Evolutionary conservation across 2,113 vertebrate species (phyloP), one percentile per base, ranked within the genome.

Genomic region (Pogona vitticeps): DNA sequence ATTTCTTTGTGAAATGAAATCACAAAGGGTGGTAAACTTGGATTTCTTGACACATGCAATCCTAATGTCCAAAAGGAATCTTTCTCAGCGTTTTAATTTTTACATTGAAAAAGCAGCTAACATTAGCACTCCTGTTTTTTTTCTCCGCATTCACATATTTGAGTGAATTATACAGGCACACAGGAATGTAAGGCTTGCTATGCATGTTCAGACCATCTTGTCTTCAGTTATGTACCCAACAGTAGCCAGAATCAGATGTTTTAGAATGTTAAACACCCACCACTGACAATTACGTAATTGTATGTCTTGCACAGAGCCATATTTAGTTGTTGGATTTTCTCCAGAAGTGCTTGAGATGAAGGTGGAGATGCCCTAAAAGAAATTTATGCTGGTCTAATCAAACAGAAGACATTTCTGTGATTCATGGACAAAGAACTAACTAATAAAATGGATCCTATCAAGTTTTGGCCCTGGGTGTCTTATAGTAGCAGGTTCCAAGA

Each of bases 81-180:
- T n/a, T 46, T 73, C 42, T n/a, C 61, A 36, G 1, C 56, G 36
- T 82, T 7, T 6, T 88, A 1, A 85, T 67, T 94, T 80, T 88
- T 77, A 73, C n/a, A 15, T 56, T 12, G 13, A 9, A 82, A 90
- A 90, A 90, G 20, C 80, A 75, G 13, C 1, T 40, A 70, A 59
- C 23, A 42, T 75, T 10, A 52, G 76, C 0, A 87, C 42, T 88
- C 5, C 10, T 67, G 3, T 1, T 52, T 71, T 82, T 75, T 91
- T 83, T 21, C 56, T 80, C 72, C 77, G 10, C 46, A 52, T 79
- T 56, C 21, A 90, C 83, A 6, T 42, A 85, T 76, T 91, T 89
- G 86, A 88, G 88, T 75, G 46, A 89, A 85, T 63, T 3, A 90
- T 80, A 40, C 86, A 82, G 76, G 90, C 89, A 18, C 6, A 46